Evolutionary conservation across 2,113 vertebrate genomes (phyloP).

Genomic region (Rhadina sibilatrix): DNA sequence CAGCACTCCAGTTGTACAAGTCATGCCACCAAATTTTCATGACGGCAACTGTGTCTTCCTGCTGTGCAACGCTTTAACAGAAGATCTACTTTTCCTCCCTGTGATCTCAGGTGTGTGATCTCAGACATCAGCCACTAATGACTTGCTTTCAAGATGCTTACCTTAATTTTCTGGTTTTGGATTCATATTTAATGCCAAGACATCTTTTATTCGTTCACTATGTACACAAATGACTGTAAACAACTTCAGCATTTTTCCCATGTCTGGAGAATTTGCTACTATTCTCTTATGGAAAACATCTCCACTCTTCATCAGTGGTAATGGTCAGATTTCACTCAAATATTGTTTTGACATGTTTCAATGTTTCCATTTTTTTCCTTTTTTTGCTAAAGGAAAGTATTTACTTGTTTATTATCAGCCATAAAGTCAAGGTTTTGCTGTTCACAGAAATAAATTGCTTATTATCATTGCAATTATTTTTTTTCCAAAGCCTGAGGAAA

Average conservation of each 20-base stretch:
- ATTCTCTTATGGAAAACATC: not conserved
- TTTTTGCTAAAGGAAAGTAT: slow-evolving; percentile 27
- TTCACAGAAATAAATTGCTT: slow-evolving; percentile 42
- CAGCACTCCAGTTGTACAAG: not conserved
- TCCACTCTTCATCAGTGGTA: not conserved
- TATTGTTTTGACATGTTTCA: slow-evolving; percentile 3
- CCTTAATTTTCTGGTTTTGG: not conserved
- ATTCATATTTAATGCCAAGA: not conserved
- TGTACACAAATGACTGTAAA: not conserved
- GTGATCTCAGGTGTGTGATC: not conserved
- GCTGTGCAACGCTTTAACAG: not conserved
- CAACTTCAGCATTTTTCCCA: not conserved
- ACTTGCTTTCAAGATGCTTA: not conserved
- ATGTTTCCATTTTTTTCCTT: too few species aligned
- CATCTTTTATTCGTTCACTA: not conserved
- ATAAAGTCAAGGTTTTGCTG: slow-evolving; percentile 1
- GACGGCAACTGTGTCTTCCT: not conserved
- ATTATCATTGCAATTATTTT: slow-evolving; percentile 32
- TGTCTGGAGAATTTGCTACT: not conserved
- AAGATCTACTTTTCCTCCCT: not conserved
- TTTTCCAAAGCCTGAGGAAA: slow-evolving; percentile 53
- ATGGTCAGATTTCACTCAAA: not conserved
- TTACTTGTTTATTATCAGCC: slow-evolving; percentile 3
- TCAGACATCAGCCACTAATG: not conserved
- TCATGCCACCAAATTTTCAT: not conserved